Evolutionary conservation across 2,113 vertebrate genomes (phyloP), one percentile per base, ranked within the genome.

Genomic region (Nesospiza acunhae): DNA sequence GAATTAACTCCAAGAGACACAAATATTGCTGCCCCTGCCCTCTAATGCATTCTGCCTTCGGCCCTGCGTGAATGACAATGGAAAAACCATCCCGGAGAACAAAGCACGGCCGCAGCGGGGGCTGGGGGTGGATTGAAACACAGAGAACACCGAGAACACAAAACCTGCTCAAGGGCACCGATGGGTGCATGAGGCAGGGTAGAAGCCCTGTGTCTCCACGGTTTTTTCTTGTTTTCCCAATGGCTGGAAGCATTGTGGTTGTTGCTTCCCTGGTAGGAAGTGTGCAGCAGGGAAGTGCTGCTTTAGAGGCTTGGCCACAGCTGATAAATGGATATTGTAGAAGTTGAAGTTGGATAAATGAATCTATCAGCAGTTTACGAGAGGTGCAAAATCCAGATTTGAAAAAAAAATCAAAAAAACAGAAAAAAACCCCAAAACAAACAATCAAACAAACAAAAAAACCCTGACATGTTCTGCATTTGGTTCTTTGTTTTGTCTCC

Each of bases 21-120:
- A 83, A 89, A 94, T 80, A 83, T 41, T 64, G 28, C 89, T 37
- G 96, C 64, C 56, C 84, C 39, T 41, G 1, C 9, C 19, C 5
- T 93, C 83, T 93, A 89, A 91, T 91, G 87, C 89, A 56, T 94
- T 95, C 91, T 89, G 94, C 95, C 89, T 95, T 90, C 26, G 92
- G 95, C 95, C 84, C 87, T 89, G 87, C 87, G 81, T 26, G 70
- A 84, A 70, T 63, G 96, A 96, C 91, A 90, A 89, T 92, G 72
- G 81, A 44, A 89, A 95, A 97, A 55, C 91, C 96, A 52, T 94
- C 87, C 86, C 55, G 52, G 79, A 91, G 94, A 97, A 50, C 49
- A 97, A 95, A 97, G 84, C 75, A 75, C 79, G 89, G 91, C 87
- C 70, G 62, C 92, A 79, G 85, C 39, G 16, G 93, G 90, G 91